phyloP scores from a whole-genome alignment of 2,113 vertebrate species.

The Strix uralensis region DNA sequence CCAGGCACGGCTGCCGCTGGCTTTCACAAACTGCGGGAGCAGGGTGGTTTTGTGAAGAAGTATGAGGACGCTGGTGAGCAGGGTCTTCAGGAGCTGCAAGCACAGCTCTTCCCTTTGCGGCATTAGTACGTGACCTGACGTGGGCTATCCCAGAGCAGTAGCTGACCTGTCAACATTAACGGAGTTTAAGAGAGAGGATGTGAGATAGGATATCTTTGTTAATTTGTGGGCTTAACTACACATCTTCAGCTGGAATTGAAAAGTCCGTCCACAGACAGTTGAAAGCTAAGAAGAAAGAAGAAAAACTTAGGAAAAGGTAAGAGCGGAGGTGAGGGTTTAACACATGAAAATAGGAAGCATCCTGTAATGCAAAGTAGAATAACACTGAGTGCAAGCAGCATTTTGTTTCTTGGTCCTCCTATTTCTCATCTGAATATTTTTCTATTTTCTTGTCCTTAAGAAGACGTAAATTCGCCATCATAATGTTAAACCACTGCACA shows the following conservation, averaged over 20 bases:
- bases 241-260: neutral
- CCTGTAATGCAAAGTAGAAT: neutral
- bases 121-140: neutral
- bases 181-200: neutral
- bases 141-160: neutral
- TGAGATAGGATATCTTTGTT: neutral
- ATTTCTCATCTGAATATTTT: neutral
- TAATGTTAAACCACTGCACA: neutral
- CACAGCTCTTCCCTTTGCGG: neutral
- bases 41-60: neutral
- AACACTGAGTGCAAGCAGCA: neutral
- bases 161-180: neutral
- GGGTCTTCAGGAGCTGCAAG: neutral
- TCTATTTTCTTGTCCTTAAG: neutral
- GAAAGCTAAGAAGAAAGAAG: neutral
- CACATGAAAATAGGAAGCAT: neutral
- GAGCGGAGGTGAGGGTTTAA: neutral
- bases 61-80: neutral
- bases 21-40: neutral
- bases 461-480: neutral
- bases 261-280: neutral
- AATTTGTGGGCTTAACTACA: neutral
- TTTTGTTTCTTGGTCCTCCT: neutral
- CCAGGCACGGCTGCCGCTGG: neutral
- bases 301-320: neutral